phyloP scores from a whole-genome alignment of 2,888 invertebrate species.

The Leptopterna dolabrata region DNA sequence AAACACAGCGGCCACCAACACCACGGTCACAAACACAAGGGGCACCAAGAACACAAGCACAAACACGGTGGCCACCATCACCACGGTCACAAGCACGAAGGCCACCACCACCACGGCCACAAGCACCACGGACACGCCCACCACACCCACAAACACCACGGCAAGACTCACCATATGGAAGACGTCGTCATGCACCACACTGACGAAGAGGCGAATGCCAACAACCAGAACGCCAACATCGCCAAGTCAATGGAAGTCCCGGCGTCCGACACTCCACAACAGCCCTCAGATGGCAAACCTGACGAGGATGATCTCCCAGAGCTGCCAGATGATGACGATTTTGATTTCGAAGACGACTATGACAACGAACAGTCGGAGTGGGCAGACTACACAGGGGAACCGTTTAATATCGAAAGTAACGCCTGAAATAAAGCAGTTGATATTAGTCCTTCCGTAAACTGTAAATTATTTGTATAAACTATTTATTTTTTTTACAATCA shows the following conservation, averaged over 20 bases:
- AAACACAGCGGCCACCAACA: conserved; percentile 60
- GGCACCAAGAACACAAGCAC: conserved; percentile 61
- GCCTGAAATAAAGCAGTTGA: neutral
- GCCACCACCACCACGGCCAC: conserved; percentile 56
- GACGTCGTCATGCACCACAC: conserved; percentile 27
- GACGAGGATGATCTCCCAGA: conserved; percentile 4
- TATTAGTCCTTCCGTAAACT: neutral
- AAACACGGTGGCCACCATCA: conserved; percentile 59
- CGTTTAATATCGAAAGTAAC: conserved; percentile 36
- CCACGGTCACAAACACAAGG: conserved; percentile 61
- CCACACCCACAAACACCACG: conserved; percentile 43
- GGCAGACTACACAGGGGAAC: conserved; percentile 51
- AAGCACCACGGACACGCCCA: conserved; percentile 38
- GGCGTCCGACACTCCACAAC: neutral
- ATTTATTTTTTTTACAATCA: neutral
- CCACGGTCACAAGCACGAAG: conserved; percentile 57
- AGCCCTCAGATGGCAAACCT: neutral
- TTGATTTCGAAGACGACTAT: conserved; percentile 54
- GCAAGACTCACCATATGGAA: conserved; percentile 30
- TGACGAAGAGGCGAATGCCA: conserved; percentile 1
- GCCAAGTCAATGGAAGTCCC: neutral
- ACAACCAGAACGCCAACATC: neutral
- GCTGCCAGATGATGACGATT: conserved; percentile 6
- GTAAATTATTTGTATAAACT: neutral
- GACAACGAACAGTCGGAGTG: conserved; percentile 52